A percentile compares a stretch with the other conserved stretches of the same genome.
These are phyloP conservation scores for Epistrophe eligans DNA, from an alignment of 2,888 invertebrate genomes.

Conservation along the genomic window DNA sequence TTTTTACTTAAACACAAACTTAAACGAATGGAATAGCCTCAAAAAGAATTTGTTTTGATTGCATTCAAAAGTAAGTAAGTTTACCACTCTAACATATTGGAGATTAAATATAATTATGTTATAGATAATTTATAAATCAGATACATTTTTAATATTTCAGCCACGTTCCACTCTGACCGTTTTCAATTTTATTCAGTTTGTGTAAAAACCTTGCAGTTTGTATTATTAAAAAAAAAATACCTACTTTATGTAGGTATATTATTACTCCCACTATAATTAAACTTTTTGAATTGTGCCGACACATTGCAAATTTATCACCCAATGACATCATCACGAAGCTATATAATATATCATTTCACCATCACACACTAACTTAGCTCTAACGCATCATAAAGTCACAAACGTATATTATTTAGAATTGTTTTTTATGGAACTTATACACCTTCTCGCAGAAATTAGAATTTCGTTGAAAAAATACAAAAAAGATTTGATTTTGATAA, in stretches of 20 bases:
- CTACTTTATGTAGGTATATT: not conserved
- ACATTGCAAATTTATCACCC: conserved; percentile 47
- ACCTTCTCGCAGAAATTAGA: not conserved
- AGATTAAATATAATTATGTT: no score
- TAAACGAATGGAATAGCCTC: no score
- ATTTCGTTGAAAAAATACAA: conserved; percentile 14
- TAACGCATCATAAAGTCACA: conserved; percentile 52
- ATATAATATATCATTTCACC: not conserved
- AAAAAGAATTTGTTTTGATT: no score
- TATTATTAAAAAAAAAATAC: not conserved
- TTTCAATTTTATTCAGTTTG: not conserved
- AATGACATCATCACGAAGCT: conserved; percentile 51
- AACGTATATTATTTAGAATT: not conserved
- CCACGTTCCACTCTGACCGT: not conserved
- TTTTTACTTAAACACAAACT: no score
- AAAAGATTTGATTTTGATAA: conserved; percentile 42
- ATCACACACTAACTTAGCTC: conserved; percentile 16
- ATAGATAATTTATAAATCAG: not conserved
- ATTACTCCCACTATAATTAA: conserved; percentile 12
- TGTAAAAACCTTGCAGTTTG: not conserved
- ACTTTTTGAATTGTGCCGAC: conserved; percentile 32
- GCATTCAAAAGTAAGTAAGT: no score
- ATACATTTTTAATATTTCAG: not conserved
- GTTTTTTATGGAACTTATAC: not conserved
- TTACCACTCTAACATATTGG: no score